These are phyloP conservation scores for Empidonax alnorum DNA, from an alignment of 2,113 vertebrate genomes.

Conservation along the genomic window DNA sequence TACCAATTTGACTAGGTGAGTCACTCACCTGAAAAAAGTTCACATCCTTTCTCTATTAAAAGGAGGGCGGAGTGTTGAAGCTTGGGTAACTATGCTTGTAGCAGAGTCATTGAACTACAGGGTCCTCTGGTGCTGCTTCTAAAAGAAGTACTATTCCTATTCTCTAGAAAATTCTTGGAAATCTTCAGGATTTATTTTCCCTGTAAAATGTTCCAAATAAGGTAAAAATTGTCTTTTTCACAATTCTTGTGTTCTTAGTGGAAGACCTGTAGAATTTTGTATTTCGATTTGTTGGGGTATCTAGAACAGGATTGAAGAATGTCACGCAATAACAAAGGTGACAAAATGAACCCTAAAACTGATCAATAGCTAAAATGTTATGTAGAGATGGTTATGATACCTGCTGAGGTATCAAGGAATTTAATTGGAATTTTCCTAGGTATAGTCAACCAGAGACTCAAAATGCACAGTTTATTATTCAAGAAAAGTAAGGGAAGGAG, in stretches of 20 bases:
- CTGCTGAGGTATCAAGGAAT: not conserved
- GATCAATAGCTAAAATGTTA: not conserved
- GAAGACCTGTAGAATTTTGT: fast-evolving
- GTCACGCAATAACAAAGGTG: not conserved
- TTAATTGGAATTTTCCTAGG: not conserved
- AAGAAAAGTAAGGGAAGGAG: not conserved
- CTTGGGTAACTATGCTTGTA: not conserved
- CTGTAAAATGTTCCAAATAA: not conserved
- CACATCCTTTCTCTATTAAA: not conserved
- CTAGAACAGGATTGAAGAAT: not conserved
- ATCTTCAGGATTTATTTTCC: not conserved
- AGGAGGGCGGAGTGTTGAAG: not conserved
- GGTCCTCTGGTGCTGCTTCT: not conserved
- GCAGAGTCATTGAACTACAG: not conserved
- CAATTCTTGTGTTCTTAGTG: not conserved
- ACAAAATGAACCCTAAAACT: not conserved
- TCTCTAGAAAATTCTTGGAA: not conserved
- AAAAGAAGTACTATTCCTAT: not conserved
- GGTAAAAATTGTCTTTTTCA: not conserved
- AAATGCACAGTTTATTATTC: not conserved
- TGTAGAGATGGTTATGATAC: not conserved
- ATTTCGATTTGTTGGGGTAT: not conserved
- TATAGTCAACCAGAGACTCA: not conserved
- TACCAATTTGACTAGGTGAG: not conserved
- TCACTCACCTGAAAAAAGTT: not conserved